Base-by-base conservation (phyloP, 2,113 vertebrate genomes). In the Myodes glareolus region DNA sequence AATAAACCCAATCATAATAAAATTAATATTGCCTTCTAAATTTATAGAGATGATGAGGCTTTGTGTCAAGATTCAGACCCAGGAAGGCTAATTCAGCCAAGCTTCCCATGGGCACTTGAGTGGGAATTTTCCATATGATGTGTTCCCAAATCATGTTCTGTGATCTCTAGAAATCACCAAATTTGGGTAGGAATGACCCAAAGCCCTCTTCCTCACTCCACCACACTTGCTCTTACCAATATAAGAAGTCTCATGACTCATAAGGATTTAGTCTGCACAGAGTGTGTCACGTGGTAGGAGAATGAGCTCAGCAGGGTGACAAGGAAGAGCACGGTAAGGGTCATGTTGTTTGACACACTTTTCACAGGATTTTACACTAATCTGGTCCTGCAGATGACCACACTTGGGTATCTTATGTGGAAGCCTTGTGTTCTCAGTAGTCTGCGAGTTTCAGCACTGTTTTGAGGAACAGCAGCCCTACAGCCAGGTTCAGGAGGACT, bases 371-470 rank as follows among this genome's bases (percentile, higher is more conserved):
- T 39, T 88, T 1, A 29, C 11, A 5, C 25, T 88, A 13, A 5
- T 58, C 33, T 45, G 25, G n/a, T 33, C 7, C 21, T 68, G 42
- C 0, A 67, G 8, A 5, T 36, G 7, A 88, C 70, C 61, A 8
- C 27, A 3, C 33, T 78, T 52, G 61, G 3, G 8, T 85, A 39
- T 70, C 29, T 73, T 16, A 14, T 47, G 2, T 72, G 52, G 72
- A 29, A 91, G 14, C 3, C 67, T 82, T 78, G n/a, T 2, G 1
- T 13, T 7, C 80, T 78, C 13, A 31, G 0, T 3, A 39, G 33
- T n/a, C n/a, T 31, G 21, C 29, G 21, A 95, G 42, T 96, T 98
- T 97, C 97, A 98, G 97, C 97, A 97, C 97, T 94, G 0, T 75
- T 14, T 16, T 84, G 39, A 33, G 78, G 95, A 98, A 98, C 97